These are phyloP conservation scores for Poeciliopsis turrubarensis DNA, from an alignment of 2,113 vertebrate species.

Conservation along the genomic window DNA sequence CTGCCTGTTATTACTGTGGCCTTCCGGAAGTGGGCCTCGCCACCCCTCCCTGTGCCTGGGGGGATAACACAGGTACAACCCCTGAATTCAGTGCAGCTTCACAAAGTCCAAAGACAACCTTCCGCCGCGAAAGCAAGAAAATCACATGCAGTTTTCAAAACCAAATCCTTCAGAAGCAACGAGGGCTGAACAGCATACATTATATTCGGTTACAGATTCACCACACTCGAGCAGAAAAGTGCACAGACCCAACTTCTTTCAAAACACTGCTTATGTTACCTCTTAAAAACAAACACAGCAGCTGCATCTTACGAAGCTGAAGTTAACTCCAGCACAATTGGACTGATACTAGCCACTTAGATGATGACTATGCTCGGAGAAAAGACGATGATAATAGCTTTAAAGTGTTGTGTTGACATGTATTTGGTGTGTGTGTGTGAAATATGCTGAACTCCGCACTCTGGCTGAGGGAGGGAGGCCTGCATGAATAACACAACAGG, in stretches of 20 bases:
- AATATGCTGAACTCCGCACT: slow-evolving; percentile 78
- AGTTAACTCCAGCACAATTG: slow-evolving; percentile 4
- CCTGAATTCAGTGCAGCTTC: slow-evolving; percentile 38
- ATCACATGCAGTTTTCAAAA: neutral
- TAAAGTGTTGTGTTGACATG: slow-evolving; percentile 1
- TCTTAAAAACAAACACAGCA: neutral
- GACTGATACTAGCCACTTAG: slow-evolving; percentile 9
- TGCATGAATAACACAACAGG: slow-evolving; percentile 84
- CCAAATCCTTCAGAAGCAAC: no score
- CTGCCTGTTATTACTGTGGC: slow-evolving; percentile 75
- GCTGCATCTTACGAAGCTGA: neutral
- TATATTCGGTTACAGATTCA: neutral
- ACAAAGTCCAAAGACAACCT: slow-evolving; percentile 5
- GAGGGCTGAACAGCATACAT: neutral
- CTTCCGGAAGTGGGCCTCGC: slow-evolving; percentile 74
- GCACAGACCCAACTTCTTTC: neutral
- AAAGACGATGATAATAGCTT: neutral
- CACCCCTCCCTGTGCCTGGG: slow-evolving; percentile 60
- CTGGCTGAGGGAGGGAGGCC: slow-evolving; percentile 65
- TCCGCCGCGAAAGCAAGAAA: neutral
- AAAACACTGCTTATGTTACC: neutral
- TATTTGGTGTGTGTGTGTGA: slow-evolving; percentile 14
- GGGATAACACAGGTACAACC: slow-evolving; percentile 65
- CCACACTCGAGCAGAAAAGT: slow-evolving; percentile 7
- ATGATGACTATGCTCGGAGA: neutral